Evolutionary conservation across 1,140 invertebrate genomes (phyloP).

Genomic region (Lasioglossum albipes): DNA sequence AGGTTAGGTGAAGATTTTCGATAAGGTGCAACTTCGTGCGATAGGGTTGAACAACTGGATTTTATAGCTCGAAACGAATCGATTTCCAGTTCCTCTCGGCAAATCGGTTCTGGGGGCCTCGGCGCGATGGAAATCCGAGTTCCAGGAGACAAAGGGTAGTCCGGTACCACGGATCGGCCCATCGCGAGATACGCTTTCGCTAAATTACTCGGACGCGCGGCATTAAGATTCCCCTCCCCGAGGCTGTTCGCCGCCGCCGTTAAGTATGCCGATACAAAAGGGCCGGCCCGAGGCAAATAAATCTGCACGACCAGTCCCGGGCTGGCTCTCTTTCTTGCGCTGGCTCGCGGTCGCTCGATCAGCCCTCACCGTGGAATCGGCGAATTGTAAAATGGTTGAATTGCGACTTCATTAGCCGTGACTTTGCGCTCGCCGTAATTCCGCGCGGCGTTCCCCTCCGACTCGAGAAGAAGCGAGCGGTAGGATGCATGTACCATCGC

Average conservation of each 20-base stretch:
- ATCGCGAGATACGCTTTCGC: conserved; percentile 27
- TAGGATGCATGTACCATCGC: background rate
- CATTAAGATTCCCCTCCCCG: conserved; percentile 8
- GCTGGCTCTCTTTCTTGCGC: conserved; percentile 31
- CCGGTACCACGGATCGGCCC: background rate
- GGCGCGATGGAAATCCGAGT: background rate
- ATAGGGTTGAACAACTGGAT: too few species aligned
- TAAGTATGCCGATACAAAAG: conserved; percentile 43
- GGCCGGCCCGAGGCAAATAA: conserved; percentile 36
- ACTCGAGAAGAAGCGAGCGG: background rate
- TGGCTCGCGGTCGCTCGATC: conserved; percentile 5
- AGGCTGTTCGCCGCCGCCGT: background rate
- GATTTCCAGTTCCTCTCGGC: too few species aligned
- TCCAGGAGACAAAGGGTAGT: background rate
- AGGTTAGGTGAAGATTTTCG: too few species aligned
- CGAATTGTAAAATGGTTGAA: conserved; percentile 64
- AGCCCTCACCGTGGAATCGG: conserved; percentile 51
- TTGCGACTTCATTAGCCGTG: conserved; percentile 73
- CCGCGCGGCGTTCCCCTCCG: conserved; percentile 48
- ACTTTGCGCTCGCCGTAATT: conserved; percentile 71
- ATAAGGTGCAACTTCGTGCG: too few species aligned
- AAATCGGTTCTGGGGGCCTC: too few species aligned
- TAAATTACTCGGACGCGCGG: conserved; percentile 32
- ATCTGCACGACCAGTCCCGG: conserved; percentile 22
- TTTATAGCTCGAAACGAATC: too few species aligned